Evolutionary conservation across 2,113 vertebrate species (phyloP).

Genomic region (Spheniscus mendiculus): DNA sequence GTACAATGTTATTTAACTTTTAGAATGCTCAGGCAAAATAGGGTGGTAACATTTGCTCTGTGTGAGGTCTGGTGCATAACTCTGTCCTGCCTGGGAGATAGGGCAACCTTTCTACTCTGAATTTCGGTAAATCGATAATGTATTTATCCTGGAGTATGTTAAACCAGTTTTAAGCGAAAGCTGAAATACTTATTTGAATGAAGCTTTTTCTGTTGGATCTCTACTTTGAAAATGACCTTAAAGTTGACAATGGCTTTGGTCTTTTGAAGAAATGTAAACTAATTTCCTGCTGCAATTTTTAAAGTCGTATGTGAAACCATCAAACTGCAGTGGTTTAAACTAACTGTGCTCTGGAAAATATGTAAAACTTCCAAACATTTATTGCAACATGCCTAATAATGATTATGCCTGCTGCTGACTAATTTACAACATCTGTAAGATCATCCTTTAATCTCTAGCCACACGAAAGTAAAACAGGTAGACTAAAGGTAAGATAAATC

Average conservation of each 20-base stretch:
- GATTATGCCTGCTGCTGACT: slow-evolving; percentile 74
- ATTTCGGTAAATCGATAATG: slow-evolving; percentile 90
- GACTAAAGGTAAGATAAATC: slow-evolving; percentile 71
- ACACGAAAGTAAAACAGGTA: slow-evolving; percentile 61
- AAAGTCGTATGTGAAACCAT: slow-evolving; percentile 64
- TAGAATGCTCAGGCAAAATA: slow-evolving; percentile 77
- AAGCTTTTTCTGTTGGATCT: slow-evolving; percentile 19
- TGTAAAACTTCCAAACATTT: slow-evolving; percentile 73
- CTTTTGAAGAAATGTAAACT: slow-evolving; percentile 68
- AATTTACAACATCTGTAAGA: slow-evolving; percentile 77
- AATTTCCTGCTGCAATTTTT: slow-evolving; percentile 71
- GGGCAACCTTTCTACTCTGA: slow-evolving; percentile 88
- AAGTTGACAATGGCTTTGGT: slow-evolving; percentile 60
- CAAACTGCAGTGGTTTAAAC: slow-evolving; percentile 67
- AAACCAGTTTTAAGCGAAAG: slow-evolving; percentile 76
- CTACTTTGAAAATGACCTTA: slow-evolving; percentile 40
- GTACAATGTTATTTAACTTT: slow-evolving; percentile 86
- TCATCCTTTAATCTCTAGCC: slow-evolving; percentile 76
- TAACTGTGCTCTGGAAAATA: slow-evolving; percentile 71
- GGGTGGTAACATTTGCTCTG: slow-evolving; percentile 87
- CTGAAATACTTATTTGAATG: slow-evolving; percentile 61
- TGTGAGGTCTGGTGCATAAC: slow-evolving; percentile 96
- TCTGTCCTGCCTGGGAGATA: slow-evolving; percentile 92
- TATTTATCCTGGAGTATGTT: slow-evolving; percentile 86
- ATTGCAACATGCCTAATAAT: slow-evolving; percentile 72